Base-by-base conservation (phyloP, 2,888 invertebrate genomes). In the Agapetus fuscipes region DNA sequence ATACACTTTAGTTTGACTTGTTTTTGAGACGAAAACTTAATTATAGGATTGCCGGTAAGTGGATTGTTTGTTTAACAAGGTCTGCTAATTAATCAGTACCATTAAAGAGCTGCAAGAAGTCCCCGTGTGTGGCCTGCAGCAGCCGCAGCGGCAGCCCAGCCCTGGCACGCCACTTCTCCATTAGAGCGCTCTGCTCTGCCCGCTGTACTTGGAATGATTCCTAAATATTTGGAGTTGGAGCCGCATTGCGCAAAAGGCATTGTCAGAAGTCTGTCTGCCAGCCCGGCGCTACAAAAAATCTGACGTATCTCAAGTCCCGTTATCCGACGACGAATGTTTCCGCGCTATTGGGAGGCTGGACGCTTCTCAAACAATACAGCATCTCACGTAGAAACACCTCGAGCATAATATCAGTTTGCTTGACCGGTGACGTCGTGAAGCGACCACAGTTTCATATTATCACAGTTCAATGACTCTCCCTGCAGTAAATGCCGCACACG, bases 201-300 rank as follows among this genome's bases (percentile, higher is more conserved):
- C 9, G 20, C 20, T 9, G 4, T 4, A 20, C 9, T 20, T 9
- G 20, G 20, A 20, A 9, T 20, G 5, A 30, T n/a, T n/a, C n/a
- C n/a, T 11, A 28, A 3, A 3, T 10, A 17, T 17, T 6, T 13
- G 15, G 26, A 16, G 27, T 27, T 28, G 15, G 12, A 35, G 28
- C 12, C 17, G 34, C 34, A 14, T 17, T 35, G 28, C 17, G 34
- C 28, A 35, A 35, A 28, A 35, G 14, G 9, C 5, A 20, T 20
- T 4, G 20, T 9, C 5, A 4, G 20, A 9, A 20, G 20, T 9
- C 9, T 4, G 9, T 4, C 20, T 20, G 20, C 20, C 9, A n/a
- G 20, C 20, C 9, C 5, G 20, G 20, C 4, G 4, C 20, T 6
- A 9, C 4, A 20, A 4, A 20, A 20, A 4, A 9, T 4, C 20